Evolutionary conservation across 1,140 invertebrate species (phyloP), one percentile per base, ranked within the genome.

Genomic region (Drosophila repletoides): DNA sequence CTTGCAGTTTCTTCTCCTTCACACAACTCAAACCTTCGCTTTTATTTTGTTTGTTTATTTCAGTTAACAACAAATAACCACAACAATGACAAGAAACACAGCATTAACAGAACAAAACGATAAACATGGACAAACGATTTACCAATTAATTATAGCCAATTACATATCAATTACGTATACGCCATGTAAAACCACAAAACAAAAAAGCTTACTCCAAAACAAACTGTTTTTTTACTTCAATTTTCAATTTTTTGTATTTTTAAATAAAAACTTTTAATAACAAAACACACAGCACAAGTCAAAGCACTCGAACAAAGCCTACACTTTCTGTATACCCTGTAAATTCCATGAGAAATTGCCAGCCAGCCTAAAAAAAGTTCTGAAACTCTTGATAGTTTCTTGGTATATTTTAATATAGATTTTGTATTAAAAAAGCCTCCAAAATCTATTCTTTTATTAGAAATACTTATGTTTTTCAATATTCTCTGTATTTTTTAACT

Each of bases 101-200:
- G 61, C 64, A 70, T 55, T 58, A 83, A 83, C 55, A 28, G 76
- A 69, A 10, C n/a, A 21, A 15, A 14, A 49, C 51, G 61, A 56
- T 34, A 59, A 76, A 81, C 46, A 56, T 65, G 28, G 24, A 48
- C 58, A 31, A 63, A 67, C 65, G 15, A 3, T 48, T 53, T 40
- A 65, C 31, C 51, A 64, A 64, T 55, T 26, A 64, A 56, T 56
- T 46, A 56, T 29, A 63, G 55, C 64, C 64, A 69, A 73, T 76
- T 69, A 61, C 58, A 76, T 69, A 64, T 55, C 49, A 69, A 66
- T 79, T 80, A 80, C 76, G 68, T 52, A 34, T 70, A 72, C 69
- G 59, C 28, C 65, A 48, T 33, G 49, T 63, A 48, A 49, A 60
- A 55, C 59, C n/a, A n/a, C n/a, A n/a, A n/a, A n/a, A n/a, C n/a